Base-by-base conservation (phyloP, 1,140 invertebrate species). In the Trichoplusia ni region DNA sequence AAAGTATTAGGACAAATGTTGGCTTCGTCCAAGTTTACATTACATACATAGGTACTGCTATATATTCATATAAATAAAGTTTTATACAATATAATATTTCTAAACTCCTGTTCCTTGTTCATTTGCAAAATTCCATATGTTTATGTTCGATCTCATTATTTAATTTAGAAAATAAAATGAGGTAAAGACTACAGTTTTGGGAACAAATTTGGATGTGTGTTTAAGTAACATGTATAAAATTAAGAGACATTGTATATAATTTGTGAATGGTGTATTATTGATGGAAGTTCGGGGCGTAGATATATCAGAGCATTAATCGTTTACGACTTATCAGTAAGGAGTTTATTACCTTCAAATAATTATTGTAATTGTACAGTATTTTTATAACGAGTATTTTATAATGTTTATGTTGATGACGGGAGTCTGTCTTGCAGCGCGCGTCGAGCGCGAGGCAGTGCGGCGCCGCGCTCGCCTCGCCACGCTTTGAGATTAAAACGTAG, bases 111-210 rank as follows among this genome's bases (percentile, higher is more conserved):
- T 66, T 66, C 56, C 65, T 47, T 47, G 18, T 58, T 75, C 63
- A 68, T 70, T 73, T 68, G 63, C 75, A 75, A 81, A 75, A 82
- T 78, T 86, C 80, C 81, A 77, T 77, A 71, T 73, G 69, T 81
- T 83, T 86, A 82, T 77, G 78, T 89, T 86, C 84, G 88, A 90
- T 90, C 88, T 90, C 88, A 90, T 89, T 86, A 89, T 89, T 89
- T 90, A 89, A 90, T 88, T 85, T 86, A 88, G 84, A 89, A 88
- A 90, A 84, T 84, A 85, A 84, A 88, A 82, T 80, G 88, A 90
- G 88, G 81, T 87, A 90, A 90, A 90, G 88, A 90, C 88, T 90
- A 88, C 88, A 89, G 85, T 84, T 89, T 89, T 84, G 88, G 88
- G 86, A 88, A 84, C 86, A 90, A 90, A 88, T 90, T 86, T 89